Base-by-base conservation (phyloP, 2,888 invertebrate genomes). In the Hoplodrina ambigua region DNA sequence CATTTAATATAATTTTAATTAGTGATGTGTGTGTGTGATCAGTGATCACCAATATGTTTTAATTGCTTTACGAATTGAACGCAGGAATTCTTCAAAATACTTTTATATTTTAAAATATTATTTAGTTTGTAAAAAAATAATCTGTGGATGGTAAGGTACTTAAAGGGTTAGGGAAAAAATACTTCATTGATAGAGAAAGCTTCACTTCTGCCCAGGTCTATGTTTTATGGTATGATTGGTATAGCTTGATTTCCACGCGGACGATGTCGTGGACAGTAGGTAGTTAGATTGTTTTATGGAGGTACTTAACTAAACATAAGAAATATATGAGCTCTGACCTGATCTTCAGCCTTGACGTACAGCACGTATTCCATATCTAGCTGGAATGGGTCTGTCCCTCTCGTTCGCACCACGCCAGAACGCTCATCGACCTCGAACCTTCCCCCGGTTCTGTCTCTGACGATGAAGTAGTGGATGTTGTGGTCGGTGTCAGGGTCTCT, bases 401-500 rank as follows among this genome's bases (percentile, higher is more conserved):
- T 96, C 0, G 99, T 99, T 52, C 99, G 97, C 46, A 99, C 99
- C 46, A 99, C 99, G 0, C 99, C 99, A 0, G 98, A 98, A 67
- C 99, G 96, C 93, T 98, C 98, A 88, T 99, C 98, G 54, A 98
- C 98, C 92, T 98, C 98, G 89, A 98, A 98, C 72, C 97, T 88
- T 44, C 97, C 97, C 0, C 97, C 97, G 0, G 97, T 99, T 85
- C 99, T 96, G 93, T 99, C 99, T 84, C 99, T 96, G 41, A 99
- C 98, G 85, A 99, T 99, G 95, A 99, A 99, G 93, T 99, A 99
- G 92, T 99, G 99, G 80, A 99, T 99, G 91, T 98, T 98, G 92
- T 99, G 98, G 94, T 99, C 99, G 0, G 99, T 99, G 91, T 99
- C 99, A 4, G 99, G 99, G 92, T 99, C 99, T 81, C 99, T 96